Conservation (phyloP, 2,113 vertebrate species). For the Rhabdornis inornatus region DNA sequence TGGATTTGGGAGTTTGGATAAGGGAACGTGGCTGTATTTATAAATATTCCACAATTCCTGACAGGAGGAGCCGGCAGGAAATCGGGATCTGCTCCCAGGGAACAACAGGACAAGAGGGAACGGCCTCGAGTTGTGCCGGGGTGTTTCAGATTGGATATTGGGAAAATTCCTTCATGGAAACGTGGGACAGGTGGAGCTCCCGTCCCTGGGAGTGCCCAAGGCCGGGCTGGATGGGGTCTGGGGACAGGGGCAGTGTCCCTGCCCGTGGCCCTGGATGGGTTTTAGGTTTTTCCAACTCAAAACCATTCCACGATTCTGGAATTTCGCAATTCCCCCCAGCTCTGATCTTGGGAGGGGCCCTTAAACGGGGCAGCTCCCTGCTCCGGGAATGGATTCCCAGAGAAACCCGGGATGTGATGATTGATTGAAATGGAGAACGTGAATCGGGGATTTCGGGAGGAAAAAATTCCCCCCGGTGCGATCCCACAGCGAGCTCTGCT, state of each 20-base stretch:
- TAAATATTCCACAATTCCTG: background rate
- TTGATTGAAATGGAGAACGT: background rate
- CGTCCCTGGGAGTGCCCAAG: background rate
- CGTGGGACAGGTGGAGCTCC: background rate
- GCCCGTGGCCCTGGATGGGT: background rate
- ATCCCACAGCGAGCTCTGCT: background rate
- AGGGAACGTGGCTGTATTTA: background rate
- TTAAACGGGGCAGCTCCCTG: background rate
- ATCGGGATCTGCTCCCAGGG: background rate
- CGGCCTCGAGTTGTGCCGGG: background rate
- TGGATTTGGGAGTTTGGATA: background rate
- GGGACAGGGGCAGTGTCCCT: background rate
- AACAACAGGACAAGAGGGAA: background rate
- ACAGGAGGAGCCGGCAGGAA: background rate
- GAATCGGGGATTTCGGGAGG: background rate
- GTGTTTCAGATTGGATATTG: background rate
- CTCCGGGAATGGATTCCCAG: background rate
- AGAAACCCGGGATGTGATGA: rapidly evolving
- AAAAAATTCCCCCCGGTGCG: rapidly evolving
- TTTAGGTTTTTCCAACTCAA: background rate
- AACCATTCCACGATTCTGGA: background rate
- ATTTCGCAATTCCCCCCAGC: background rate
- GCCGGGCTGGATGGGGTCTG: background rate
- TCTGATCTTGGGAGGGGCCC: background rate
- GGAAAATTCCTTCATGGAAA: rapidly evolving